These are phyloP conservation scores for Copidosoma floridanum DNA, from an alignment of 1,140 invertebrate species.

Conservation along the genomic window DNA sequence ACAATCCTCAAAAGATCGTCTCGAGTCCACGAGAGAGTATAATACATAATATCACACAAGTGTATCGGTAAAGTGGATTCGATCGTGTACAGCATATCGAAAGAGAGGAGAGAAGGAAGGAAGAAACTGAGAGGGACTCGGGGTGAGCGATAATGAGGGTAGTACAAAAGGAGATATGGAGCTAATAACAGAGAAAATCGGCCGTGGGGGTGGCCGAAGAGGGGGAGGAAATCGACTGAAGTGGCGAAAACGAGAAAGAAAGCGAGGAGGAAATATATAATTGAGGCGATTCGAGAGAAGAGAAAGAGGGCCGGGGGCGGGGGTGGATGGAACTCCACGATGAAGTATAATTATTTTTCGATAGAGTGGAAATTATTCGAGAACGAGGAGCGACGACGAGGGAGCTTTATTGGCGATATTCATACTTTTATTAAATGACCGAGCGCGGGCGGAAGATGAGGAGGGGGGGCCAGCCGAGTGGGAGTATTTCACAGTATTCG, in stretches of 20 bases:
- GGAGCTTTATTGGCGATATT: conserved; percentile 56
- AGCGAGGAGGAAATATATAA: too few relatives aligned
- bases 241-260: conserved; percentile 28
- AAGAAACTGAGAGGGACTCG: conserved; percentile 10
- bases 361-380: conserved; percentile 57
- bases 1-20: too few relatives aligned
- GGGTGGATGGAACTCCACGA: conserved; percentile 35
- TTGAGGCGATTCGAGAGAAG: conserved; percentile 23
- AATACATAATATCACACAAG: too few relatives aligned
- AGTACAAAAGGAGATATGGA: not conserved
- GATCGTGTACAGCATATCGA: not conserved
- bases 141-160: not conserved
- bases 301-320: not conserved
- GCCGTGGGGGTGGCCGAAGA: conserved; percentile 8
- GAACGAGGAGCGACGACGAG: conserved; percentile 43
- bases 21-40: too few relatives aligned
- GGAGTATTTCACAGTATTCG: conserved; percentile 17
- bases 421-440: conserved; percentile 57
- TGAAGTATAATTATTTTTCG: conserved; percentile 59
- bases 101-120: not conserved
- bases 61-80: too few relatives aligned
- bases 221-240: conserved; percentile 52
- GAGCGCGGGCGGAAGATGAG: conserved; percentile 11
- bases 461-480: too few relatives aligned
- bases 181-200: conserved; percentile 2